Evolutionary conservation across 53 echinoderm and acorn worm genomes (phyloP).

Genomic region (Holothuria scabra): DNA sequence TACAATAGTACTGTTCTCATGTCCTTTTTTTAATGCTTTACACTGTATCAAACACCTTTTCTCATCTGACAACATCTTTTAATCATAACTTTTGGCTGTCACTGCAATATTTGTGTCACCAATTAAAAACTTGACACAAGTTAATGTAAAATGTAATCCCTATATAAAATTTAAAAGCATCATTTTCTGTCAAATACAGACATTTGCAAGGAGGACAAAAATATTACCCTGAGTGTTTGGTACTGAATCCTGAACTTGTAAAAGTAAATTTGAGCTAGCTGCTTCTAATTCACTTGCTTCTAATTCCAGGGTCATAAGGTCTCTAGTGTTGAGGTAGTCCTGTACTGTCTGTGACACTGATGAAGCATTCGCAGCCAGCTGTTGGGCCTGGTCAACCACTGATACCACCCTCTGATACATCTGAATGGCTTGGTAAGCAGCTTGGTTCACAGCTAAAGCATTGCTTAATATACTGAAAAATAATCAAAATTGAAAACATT

Average conservation of each 20-base stretch:
- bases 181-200: too few relatives aligned
- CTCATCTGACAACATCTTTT: too few relatives aligned
- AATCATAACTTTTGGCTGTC: too few relatives aligned
- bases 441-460: background rate
- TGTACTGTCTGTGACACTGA: slow-evolving; percentile 9
- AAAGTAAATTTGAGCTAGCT: background rate
- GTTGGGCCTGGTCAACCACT: background rate
- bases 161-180: too few relatives aligned
- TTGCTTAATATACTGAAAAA: slow-evolving; percentile 7
- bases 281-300: slow-evolving; percentile 5
- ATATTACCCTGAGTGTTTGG: slow-evolving; percentile 4
- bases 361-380: background rate
- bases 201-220: too few relatives aligned
- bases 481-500: background rate
- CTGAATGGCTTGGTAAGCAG: slow-evolving; percentile 3
- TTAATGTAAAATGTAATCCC: too few relatives aligned
- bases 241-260: background rate
- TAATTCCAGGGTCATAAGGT: background rate
- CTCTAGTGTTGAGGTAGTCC: background rate
- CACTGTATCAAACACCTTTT: too few relatives aligned
- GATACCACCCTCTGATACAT: background rate
- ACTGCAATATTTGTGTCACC: too few relatives aligned
- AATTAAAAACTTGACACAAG: too few relatives aligned
- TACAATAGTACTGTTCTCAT: too few relatives aligned
- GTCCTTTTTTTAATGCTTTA: too few relatives aligned